Conservation (phyloP, 2,888 invertebrate species). For the Exephanes ischioxanthus region DNA sequence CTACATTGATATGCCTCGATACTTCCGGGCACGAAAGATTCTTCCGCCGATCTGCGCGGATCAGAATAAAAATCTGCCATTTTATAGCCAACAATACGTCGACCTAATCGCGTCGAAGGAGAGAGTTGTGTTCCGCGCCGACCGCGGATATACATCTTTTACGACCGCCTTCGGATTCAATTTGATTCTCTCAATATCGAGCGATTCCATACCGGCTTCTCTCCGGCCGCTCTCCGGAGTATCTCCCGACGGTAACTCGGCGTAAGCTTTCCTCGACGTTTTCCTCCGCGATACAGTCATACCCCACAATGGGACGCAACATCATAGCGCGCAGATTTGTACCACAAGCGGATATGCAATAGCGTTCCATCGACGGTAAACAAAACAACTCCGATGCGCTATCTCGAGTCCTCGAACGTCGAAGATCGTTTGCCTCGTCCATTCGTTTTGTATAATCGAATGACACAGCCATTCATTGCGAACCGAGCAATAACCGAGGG, state of each 20-base stretch:
- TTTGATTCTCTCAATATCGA: constrained; percentile 78
- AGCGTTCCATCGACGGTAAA: neutral
- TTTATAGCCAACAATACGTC: constrained; percentile 7
- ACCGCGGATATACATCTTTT: constrained; percentile 79
- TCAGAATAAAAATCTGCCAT: neutral
- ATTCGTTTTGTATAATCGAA: constrained; percentile 3
- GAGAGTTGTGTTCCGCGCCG: constrained; percentile 23
- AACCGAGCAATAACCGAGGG: constrained; percentile 6
- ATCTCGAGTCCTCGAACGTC: neutral
- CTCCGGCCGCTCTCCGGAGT: constrained; percentile 15
- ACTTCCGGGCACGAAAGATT: neutral
- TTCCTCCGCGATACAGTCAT: neutral
- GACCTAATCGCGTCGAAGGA: constrained; percentile 15
- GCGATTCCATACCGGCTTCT: constrained; percentile 44
- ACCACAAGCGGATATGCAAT: neutral
- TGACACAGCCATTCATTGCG: neutral
- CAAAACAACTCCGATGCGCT: neutral
- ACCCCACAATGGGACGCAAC: neutral
- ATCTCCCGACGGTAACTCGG: constrained; percentile 26
- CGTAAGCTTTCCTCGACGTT: constrained; percentile 1
- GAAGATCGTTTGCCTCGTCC: neutral
- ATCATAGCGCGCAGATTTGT: constrained; percentile 5
- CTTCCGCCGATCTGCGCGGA: neutral
- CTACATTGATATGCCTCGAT: neutral
- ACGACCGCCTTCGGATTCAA: constrained; percentile 80